Conservation (phyloP, 2,797 vertebrate species). For the Lycodopsis pacificus region DNA sequence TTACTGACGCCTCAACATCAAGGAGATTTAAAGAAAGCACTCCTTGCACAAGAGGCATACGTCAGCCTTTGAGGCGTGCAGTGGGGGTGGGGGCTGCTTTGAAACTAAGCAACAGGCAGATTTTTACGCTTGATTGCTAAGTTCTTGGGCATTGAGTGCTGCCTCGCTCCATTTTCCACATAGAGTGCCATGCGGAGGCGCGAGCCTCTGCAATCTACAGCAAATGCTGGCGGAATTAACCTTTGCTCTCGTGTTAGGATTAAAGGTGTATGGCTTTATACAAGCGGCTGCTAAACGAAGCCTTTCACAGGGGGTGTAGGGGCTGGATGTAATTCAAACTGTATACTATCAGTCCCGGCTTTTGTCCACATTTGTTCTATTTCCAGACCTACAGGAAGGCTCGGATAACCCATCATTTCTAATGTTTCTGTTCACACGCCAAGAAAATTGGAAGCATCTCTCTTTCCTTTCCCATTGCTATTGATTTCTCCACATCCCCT, state of each 20-base stretch:
- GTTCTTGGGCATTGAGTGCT: conserved; percentile 76
- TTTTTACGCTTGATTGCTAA: conserved; percentile 77
- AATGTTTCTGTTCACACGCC: conserved; percentile 41
- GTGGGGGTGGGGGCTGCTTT: conserved; percentile 30
- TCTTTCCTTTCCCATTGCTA: conserved; percentile 59
- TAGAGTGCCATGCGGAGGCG: conserved; percentile 66
- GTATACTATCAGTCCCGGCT: conserved; percentile 6
- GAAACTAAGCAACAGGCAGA: conserved; percentile 72
- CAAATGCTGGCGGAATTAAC: conserved; percentile 61
- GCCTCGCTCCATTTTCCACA: conserved; percentile 67
- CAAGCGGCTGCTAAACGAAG: conserved; percentile 49
- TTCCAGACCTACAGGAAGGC: conserved; percentile 28
- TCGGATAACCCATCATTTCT: conserved; percentile 42
- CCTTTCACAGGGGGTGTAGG: conserved; percentile 17
- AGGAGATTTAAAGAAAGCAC: conserved; percentile 46
- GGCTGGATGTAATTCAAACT: conserved; percentile 34
- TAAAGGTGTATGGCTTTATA: conserved; percentile 47
- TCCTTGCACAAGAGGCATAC: conserved; percentile 37
- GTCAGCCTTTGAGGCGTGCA: conserved; percentile 49
- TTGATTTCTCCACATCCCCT: conserved; percentile 68
- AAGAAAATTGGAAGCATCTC: conserved; percentile 61
- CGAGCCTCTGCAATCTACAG: conserved; percentile 65
- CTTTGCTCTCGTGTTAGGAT: conserved; percentile 62
- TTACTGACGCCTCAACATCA: conserved; percentile 42
- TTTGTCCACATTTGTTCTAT: conserved; percentile 40